Conservation (phyloP, 2,888 invertebrate species). For the Pristionchus maxplancki region DNA sequence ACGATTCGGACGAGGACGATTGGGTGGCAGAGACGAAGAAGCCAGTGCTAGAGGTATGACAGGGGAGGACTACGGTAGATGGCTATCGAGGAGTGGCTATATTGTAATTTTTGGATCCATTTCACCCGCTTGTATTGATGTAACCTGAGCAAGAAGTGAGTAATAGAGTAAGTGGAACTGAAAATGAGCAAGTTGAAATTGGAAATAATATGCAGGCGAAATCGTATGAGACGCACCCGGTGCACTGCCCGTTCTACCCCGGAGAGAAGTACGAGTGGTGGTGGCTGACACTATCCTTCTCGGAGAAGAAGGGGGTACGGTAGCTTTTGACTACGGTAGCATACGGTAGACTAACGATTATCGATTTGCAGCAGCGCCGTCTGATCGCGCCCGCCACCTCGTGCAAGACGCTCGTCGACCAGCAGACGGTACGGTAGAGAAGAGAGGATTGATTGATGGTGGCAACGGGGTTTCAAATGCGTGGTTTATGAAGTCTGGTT, state of each 20-base stretch:
- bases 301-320: slow-evolving; percentile 84
- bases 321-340: not conserved
- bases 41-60: slow-evolving; percentile 83
- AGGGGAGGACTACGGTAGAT: not conserved
- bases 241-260: slow-evolving; percentile 96
- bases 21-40: slow-evolving; percentile 57
- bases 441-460: not conserved
- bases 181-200: not conserved
- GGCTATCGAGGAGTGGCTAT: not conserved
- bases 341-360: not conserved
- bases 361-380: slow-evolving; percentile 82
- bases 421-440: slow-evolving; percentile 80
- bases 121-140: not conserved
- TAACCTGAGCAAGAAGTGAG: not conserved
- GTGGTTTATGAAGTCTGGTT: not conserved
- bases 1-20: slow-evolving; percentile 67
- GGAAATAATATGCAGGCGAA: slow-evolving; percentile 83
- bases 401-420: slow-evolving; percentile 91
- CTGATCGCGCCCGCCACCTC: slow-evolving; percentile 93
- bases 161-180: not conserved
- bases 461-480: not conserved
- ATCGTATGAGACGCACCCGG: slow-evolving; percentile 94
- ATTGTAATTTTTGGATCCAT: not conserved
- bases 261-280: slow-evolving; percentile 97
- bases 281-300: slow-evolving; percentile 93